Base-by-base conservation (phyloP, 1,140 invertebrate species). In the Tachypleus tridentatus region DNA sequence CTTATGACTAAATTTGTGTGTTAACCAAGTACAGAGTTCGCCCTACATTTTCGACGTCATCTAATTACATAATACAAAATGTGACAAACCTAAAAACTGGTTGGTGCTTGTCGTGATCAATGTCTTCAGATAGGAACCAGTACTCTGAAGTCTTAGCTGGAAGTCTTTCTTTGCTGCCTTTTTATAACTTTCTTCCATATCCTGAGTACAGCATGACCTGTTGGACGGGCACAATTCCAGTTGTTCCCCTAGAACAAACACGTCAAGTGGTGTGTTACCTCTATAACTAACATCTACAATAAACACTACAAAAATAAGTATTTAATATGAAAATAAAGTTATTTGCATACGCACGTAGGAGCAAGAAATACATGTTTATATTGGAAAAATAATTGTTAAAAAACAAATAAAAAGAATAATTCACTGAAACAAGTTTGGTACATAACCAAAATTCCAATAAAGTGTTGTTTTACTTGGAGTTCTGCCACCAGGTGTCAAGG, bases 91-190 rank as follows among this genome's bases (percentile, higher is more conserved):
- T 29, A 29, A 29, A 29, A 29, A 29, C 29, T 29, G 29, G 29
- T 29, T 67, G 11, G 65, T 62, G 53, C 65, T 67, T 10, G 65
- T 63, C 8, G 65, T 53, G 48, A 67, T 67, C 53, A 67, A 52
- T 11, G 62, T 67, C 50, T 67, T 67, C 5, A 67, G 50, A 29
- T 67, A 67, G 4, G 65, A 63, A 51, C 62, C 58, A 56, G 62
- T 56, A 4, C 52, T 57, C 49, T 67, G 65, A 8, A 67, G 49
- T 54, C 63, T 52, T 51, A 60, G 60, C 47, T 60, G 63, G n/a
- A 67, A 63, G 48, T 67, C 65, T 63, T 63, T 67, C 10, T 63
- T 63, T 3, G 51, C 65, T 51, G 61, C 58, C 57, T 63, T 59
- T 60, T 60, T 49, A 60, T 63, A 67, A 56, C 58, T 57, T 7